Conservation (phyloP, 2,888 invertebrate genomes). For the Lampropteryx suffumata region DNA sequence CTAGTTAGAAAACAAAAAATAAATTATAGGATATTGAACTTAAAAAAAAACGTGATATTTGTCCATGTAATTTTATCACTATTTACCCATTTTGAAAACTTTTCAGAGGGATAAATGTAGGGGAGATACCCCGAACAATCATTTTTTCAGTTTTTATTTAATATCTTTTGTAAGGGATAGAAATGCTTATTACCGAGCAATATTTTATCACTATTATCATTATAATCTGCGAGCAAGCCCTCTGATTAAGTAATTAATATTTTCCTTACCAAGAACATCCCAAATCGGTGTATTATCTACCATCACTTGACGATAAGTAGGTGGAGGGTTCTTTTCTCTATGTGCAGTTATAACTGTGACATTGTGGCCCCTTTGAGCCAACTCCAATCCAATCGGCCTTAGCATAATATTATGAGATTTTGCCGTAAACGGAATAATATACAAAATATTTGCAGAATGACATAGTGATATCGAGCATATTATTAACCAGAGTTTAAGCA, state of each 20-base stretch:
- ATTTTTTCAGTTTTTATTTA: too few relatives aligned
- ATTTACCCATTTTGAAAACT: too few relatives aligned
- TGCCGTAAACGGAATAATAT: slow-evolving; percentile 71
- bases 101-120: too few relatives aligned
- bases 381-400: slow-evolving; percentile 69
- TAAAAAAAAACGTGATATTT: too few relatives aligned
- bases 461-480: slow-evolving; percentile 29
- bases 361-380: slow-evolving; percentile 78
- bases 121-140: too few relatives aligned
- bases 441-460: slow-evolving; percentile 68
- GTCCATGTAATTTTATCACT: too few relatives aligned
- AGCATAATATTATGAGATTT: slow-evolving; percentile 75
- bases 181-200: too few relatives aligned
- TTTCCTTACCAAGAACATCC: slow-evolving; percentile 62
- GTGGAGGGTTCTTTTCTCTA: slow-evolving; percentile 53
- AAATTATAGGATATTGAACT: too few relatives aligned
- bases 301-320: slow-evolving; percentile 65
- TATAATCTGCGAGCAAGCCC: too few relatives aligned
- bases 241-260: not conserved
- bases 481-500: slow-evolving; percentile 27
- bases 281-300: slow-evolving; percentile 65
- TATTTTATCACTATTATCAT: too few relatives aligned
- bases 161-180: too few relatives aligned
- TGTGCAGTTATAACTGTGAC: slow-evolving; percentile 74
- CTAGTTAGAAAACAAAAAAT: too few relatives aligned